These are phyloP conservation scores for Orchesella cincta DNA, from an alignment of 1,140 invertebrate species.

Conservation along the genomic window DNA sequence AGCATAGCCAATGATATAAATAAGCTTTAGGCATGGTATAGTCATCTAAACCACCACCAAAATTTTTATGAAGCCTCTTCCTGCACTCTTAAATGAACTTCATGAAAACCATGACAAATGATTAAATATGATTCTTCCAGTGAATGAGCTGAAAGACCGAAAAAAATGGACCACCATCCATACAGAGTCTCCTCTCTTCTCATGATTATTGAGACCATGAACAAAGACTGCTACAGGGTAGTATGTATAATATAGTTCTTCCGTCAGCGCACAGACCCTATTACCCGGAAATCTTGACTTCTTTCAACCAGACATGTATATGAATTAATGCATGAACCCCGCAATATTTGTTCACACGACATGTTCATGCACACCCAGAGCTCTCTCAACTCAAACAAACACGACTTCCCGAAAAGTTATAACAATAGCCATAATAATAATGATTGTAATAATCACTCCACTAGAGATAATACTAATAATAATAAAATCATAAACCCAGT, in stretches of 20 bases:
- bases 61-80: not conserved
- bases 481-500: conserved; percentile 23
- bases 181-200: too few relatives aligned
- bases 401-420: conserved; percentile 22
- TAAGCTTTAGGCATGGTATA: too few relatives aligned
- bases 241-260: too few relatives aligned
- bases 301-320: too few relatives aligned
- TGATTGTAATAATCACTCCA: conserved; percentile 27
- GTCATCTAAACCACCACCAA: not conserved
- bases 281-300: too few relatives aligned
- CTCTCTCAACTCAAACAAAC: not conserved
- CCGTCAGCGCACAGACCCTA: too few relatives aligned
- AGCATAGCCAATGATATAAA: not conserved
- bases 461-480: conserved; percentile 30
- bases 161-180: too few relatives aligned
- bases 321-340: not conserved
- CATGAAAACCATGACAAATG: conserved; percentile 11
- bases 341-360: not conserved
- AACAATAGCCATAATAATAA: conserved; percentile 29
- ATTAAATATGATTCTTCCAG: too few relatives aligned
- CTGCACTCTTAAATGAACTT: not conserved
- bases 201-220: too few relatives aligned
- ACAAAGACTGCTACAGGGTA: too few relatives aligned
- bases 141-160: too few relatives aligned
- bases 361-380: not conserved